These are phyloP conservation scores for Petrocephalus schoutedeni DNA, from an alignment of 2,797 vertebrate species.

Conservation along the genomic window DNA sequence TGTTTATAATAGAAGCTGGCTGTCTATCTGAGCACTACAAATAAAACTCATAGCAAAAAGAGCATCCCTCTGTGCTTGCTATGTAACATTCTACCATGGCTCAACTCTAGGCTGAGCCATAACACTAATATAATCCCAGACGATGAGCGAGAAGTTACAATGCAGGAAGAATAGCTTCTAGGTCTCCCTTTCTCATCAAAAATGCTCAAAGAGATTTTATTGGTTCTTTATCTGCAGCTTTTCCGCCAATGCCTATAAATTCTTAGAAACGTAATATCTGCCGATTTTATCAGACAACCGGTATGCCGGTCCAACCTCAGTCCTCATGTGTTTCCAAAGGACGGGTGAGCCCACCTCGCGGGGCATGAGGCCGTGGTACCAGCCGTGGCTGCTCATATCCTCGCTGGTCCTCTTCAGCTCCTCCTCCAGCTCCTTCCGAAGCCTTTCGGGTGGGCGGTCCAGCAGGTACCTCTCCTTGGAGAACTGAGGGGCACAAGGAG, in stretches of 20 bases:
- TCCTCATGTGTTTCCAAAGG: neutral
- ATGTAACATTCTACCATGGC: neutral
- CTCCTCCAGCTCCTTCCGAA: slow-evolving; percentile 83
- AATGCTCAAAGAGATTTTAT: neutral
- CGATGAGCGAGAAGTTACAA: neutral
- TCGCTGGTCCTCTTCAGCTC: slow-evolving; percentile 80
- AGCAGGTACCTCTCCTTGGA: slow-evolving; percentile 85
- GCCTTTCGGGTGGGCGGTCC: slow-evolving; percentile 72
- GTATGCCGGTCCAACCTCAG: neutral
- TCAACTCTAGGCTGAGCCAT: neutral
- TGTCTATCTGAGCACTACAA: neutral
- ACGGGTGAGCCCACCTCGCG: slow-evolving; percentile 70
- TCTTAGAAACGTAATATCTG: neutral
- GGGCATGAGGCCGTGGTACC: slow-evolving; percentile 84
- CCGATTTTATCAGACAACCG: neutral
- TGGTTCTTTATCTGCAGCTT: neutral
- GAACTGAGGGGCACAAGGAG: slow-evolving; percentile 63
- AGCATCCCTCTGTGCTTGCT: neutral
- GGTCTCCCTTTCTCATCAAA: neutral
- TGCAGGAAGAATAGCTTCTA: neutral
- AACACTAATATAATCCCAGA: neutral
- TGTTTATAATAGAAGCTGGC: neutral
- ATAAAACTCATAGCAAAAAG: neutral
- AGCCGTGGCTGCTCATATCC: slow-evolving; percentile 80
- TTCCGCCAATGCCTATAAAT: neutral